Percentiles rank a stretch among this genome's conserved stretches.
Evolutionary conservation across 2,797 vertebrate species (phyloP).

Genomic region (Tarsius wallacei): DNA sequence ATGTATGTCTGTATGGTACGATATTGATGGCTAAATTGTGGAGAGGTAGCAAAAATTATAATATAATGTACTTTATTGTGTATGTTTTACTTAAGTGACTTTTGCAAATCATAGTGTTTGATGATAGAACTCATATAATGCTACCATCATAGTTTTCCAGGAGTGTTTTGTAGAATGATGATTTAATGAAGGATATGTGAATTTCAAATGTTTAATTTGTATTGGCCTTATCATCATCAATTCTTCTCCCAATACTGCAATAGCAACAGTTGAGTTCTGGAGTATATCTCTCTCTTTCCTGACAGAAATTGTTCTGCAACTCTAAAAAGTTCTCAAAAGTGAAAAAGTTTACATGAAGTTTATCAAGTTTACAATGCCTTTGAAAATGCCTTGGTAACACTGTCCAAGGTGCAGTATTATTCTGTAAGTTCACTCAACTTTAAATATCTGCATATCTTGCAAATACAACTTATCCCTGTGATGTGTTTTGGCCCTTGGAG

Average conservation of each 20-base stretch:
- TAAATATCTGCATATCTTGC: not conserved
- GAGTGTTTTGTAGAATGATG: not conserved
- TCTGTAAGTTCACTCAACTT: not conserved
- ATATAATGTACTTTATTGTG: not conserved
- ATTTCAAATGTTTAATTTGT: not conserved
- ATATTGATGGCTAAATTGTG: not conserved
- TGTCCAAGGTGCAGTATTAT: not conserved
- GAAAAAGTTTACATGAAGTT: not conserved
- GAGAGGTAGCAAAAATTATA: not conserved
- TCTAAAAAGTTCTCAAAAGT: conserved; percentile 19
- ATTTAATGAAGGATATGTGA: not conserved
- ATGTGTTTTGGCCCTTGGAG: not conserved
- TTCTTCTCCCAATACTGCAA: not conserved
- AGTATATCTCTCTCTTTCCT: not conserved
- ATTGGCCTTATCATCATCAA: not conserved
- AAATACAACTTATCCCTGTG: not conserved
- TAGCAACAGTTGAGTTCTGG: not conserved
- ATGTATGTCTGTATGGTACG: not conserved
- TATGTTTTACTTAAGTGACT: not conserved
- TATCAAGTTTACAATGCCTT: not conserved
- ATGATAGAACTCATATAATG: not conserved
- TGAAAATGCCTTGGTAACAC: not conserved
- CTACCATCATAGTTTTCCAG: not conserved
- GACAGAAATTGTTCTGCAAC: not conserved
- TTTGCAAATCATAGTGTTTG: not conserved